A percentile compares a stretch with the other conserved stretches of the same genome.
Conservation (phyloP, 2,113 vertebrate genomes). For the Cavia porcellus region DNA sequence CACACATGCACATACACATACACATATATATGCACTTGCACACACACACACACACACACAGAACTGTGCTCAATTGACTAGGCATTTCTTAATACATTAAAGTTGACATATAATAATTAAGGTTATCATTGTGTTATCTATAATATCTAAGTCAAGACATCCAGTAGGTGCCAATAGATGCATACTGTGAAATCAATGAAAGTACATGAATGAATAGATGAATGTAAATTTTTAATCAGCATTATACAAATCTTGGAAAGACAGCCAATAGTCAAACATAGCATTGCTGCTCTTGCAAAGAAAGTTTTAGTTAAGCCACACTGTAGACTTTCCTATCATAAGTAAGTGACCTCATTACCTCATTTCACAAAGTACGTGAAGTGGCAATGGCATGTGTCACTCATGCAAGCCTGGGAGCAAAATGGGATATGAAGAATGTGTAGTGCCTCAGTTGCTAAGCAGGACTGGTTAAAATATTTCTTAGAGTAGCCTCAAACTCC, state of each 20-base stretch:
- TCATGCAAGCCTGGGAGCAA: neutral
- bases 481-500: neutral
- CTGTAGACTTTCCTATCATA: neutral
- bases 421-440: neutral
- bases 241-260: neutral
- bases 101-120: neutral
- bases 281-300: neutral
- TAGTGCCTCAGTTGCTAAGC: accelerated
- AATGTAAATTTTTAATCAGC: neutral
- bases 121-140: no score
- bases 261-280: neutral
- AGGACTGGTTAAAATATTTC: neutral
- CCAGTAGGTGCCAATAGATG: no score
- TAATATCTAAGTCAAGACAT: neutral
- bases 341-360: neutral
- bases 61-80: neutral
- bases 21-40: neutral
- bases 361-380: neutral
- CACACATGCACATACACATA: neutral
- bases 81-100: neutral
- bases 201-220: neutral
- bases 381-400: neutral
- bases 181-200: neutral
- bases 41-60: neutral
- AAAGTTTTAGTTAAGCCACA: neutral